Base-by-base conservation (phyloP, 1,140 invertebrate species). In the Achatina immaculata region DNA sequence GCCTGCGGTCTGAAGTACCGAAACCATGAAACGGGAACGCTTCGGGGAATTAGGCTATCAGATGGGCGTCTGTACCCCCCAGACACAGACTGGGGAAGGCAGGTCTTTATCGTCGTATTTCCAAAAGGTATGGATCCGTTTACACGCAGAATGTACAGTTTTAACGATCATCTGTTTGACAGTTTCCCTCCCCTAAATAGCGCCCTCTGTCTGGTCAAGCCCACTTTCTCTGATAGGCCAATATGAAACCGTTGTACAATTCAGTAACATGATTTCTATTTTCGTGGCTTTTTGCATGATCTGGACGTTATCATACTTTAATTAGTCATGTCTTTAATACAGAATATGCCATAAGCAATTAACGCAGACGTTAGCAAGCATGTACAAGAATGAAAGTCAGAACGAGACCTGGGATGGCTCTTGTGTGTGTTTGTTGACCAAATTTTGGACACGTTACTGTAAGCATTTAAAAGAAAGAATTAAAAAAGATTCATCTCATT, bases 1-100 rank as follows among this genome's bases (percentile, higher is more conserved):
- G 95, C 96, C 42, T 96, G 95, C 90, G 97, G 97, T 31, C 93
- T 99, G 66, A 98, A 98, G 93, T 99, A 96, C 91, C 93, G 96
- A 81, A 96, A 94, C 86, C 94, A 95, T 21, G 96, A 97, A 82
- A 96, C 95, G 31, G 95, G 95, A 85, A 94, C 94, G 48, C 94
- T 96, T 91, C 93, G 97, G 81, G 97, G 96, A 58, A 95, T 99
- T 24, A 93, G 96, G 81, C 93, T 97, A 68, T 95, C 94, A 82
- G 96, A 98, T 88, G 96, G 96, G 66, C 94, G 95, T 85, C 93
- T 98, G 40, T 95, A 97, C 92, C 94, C 96, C 55, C 96, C 96
- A 43, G 89, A 89, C 66, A 96, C 96, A 87, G 94, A 94, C 90
- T 99, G 97, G 97, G 96, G 95, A 86, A 95, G 95, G 88, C 93